These are phyloP conservation scores for Lordiphosa andalusiaca DNA, from an alignment of 2,888 invertebrate species.

Conservation along the genomic window DNA sequence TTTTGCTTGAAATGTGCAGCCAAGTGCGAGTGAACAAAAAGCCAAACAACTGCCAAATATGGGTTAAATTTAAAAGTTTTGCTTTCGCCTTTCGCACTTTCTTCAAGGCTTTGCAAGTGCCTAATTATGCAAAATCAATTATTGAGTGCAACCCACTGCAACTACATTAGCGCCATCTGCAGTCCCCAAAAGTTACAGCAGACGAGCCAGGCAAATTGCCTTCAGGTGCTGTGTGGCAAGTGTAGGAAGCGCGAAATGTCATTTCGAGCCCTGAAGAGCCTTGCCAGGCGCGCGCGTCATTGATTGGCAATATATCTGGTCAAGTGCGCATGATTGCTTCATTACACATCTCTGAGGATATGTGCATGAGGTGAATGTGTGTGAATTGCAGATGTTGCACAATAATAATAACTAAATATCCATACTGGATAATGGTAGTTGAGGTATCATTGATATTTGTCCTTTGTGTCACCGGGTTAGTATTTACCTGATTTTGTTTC, in stretches of 20 bases:
- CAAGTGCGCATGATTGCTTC: conserved; percentile 8
- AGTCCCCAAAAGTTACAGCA: conserved; percentile 7
- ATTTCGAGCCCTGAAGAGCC: neutral
- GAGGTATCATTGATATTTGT: no score
- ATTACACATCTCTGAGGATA: conserved; percentile 5
- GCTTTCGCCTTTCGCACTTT: no score
- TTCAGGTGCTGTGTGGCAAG: neutral
- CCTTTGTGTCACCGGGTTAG: no score
- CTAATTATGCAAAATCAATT: conserved; percentile 15
- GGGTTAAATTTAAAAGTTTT: no score
- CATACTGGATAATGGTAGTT: no score
- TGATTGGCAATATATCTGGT: conserved; percentile 12
- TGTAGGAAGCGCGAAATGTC: conserved; percentile 1
- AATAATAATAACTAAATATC: no score
- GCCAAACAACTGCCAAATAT: neutral
- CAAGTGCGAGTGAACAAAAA: neutral
- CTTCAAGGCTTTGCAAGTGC: conserved; percentile 1
- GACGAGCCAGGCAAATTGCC: conserved; percentile 3
- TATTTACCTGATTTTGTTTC: no score
- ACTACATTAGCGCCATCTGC: conserved; percentile 5
- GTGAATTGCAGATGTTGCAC: neutral
- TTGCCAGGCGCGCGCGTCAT: neutral
- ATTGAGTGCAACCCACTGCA: conserved; percentile 7
- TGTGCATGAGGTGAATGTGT: neutral
- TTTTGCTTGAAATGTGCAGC: conserved; percentile 16